These are phyloP conservation scores for Oreochromis spilurus DNA, from an alignment of 2,113 vertebrate species.

Conservation along the genomic window DNA sequence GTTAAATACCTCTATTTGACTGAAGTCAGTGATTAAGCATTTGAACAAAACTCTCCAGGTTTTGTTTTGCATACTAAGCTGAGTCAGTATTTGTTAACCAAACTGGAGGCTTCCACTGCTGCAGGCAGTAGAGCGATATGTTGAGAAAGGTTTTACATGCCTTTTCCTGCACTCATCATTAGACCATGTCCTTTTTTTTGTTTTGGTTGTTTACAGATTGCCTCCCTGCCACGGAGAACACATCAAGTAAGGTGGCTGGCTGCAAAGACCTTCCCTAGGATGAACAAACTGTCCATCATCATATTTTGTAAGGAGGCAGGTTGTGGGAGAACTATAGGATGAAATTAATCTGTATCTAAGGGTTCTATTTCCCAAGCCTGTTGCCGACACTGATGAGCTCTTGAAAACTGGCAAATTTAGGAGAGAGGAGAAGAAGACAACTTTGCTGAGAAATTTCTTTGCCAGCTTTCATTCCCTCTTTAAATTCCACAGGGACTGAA, in stretches of 20 bases:
- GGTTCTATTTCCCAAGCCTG: neutral
- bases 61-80: neutral
- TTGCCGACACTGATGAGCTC: neutral
- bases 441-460: neutral
- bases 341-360: neutral
- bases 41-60: neutral
- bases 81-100: neutral
- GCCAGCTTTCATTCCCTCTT: neutral
- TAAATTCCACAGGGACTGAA: neutral
- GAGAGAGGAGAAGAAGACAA: neutral
- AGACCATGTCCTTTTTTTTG: neutral
- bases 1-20: neutral
- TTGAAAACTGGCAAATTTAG: neutral
- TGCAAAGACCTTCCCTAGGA: neutral
- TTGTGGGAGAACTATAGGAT: neutral
- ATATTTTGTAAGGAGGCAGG: neutral
- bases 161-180: neutral
- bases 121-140: neutral
- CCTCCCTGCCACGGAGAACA: rapidly evolving
- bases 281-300: neutral
- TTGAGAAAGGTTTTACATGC: neutral
- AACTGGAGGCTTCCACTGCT: neutral
- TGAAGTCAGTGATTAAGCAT: neutral
- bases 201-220: rapidly evolving
- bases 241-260: neutral